Percentiles rank a stretch among this genome's conserved stretches.
Conservation (phyloP, 1,140 invertebrate genomes). For the Orchesella cincta region DNA sequence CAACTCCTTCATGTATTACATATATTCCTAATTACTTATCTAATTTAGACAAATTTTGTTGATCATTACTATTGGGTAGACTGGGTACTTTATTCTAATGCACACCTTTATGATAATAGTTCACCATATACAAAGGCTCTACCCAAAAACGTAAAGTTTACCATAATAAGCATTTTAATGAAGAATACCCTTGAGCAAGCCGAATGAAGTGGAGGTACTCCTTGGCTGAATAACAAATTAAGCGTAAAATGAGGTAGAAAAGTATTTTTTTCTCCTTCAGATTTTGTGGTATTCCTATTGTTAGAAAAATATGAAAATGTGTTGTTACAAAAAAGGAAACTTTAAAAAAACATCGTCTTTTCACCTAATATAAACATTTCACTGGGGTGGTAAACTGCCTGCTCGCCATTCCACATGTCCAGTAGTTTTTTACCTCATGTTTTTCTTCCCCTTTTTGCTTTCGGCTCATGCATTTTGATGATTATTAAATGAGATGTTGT, state of each 20-base stretch:
- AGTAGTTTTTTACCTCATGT: no score
- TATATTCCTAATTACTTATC: not conserved
- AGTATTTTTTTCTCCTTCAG: not conserved
- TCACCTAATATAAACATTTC: constrained; percentile 24
- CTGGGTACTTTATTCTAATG: no score
- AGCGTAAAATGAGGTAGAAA: not conserved
- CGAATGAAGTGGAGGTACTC: no score
- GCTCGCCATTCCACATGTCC: not conserved
- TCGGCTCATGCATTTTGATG: constrained; percentile 27
- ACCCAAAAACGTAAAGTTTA: no score
- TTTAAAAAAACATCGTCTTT: constrained; percentile 18
- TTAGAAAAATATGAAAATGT: no score
- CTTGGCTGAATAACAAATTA: constrained; percentile 17
- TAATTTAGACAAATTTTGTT: constrained; percentile 17
- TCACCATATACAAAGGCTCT: no score
- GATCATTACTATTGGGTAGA: no score
- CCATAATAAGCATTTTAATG: no score
- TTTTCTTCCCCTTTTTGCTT: not conserved
- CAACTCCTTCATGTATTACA: not conserved
- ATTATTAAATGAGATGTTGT: constrained; percentile 42
- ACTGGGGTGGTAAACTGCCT: not conserved
- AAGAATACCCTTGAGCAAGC: no score
- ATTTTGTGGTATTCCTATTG: no score
- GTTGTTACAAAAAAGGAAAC: constrained; percentile 6
- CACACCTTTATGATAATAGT: no score